Evolutionary conservation across 2,113 vertebrate species (phyloP).

Genomic region (Enhydra lutris): DNA sequence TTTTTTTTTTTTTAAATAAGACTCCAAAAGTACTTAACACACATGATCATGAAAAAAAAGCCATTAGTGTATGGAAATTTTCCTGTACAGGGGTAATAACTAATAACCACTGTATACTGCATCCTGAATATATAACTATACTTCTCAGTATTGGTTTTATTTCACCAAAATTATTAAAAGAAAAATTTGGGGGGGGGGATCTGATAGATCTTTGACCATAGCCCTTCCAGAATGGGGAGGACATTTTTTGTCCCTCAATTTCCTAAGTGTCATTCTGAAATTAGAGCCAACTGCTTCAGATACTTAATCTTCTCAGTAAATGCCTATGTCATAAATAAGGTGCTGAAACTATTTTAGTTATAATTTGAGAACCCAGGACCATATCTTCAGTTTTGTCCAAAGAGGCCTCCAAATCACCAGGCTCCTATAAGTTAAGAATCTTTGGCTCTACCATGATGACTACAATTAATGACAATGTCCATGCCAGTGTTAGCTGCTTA

Average conservation of each 20-base stretch:
- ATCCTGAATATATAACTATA: neutral
- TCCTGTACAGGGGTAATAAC: neutral
- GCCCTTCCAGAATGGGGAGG: neutral
- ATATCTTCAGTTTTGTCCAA: constrained; percentile 45
- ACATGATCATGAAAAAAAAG: constrained; percentile 1
- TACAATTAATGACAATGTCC: neutral
- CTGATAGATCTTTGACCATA: constrained; percentile 3
- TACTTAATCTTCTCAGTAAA: constrained; percentile 20
- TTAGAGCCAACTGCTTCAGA: neutral
- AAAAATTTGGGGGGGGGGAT: neutral
- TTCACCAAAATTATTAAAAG: constrained; percentile 22
- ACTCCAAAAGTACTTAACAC: neutral
- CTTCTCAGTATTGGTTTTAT: neutral
- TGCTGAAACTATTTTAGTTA: constrained; percentile 27
- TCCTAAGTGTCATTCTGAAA: constrained; percentile 45
- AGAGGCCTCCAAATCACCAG: neutral
- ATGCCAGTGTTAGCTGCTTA: constrained; percentile 9
- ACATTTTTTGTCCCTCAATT: neutral
- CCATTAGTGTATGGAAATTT: neutral
- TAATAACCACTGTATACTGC: neutral
- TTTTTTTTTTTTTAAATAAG: neutral
- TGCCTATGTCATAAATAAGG: constrained; percentile 21
- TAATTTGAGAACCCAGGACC: constrained; percentile 6
- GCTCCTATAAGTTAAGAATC: neutral
- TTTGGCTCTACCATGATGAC: neutral